These are phyloP conservation scores for Gallinago nigripennis DNA, from an alignment of 2,797 vertebrate genomes.

Conservation along the genomic window DNA sequence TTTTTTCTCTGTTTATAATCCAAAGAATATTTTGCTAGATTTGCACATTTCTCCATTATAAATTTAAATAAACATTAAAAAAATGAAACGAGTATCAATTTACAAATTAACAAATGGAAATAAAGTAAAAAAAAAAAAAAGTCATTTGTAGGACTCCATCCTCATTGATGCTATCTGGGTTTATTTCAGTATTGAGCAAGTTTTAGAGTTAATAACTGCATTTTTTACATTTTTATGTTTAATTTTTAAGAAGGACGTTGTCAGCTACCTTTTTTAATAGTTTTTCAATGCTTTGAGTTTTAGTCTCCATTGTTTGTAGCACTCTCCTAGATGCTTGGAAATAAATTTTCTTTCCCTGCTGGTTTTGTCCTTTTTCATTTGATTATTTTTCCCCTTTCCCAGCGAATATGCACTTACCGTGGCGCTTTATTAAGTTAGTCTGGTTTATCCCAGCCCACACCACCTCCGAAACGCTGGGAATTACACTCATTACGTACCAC, in stretches of 20 bases:
- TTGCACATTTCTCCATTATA: constrained; percentile 75
- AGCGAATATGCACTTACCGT: background rate
- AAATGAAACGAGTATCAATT: constrained; percentile 45
- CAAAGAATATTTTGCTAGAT: constrained; percentile 82
- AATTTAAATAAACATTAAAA: constrained; percentile 67
- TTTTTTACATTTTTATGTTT: constrained; percentile 73
- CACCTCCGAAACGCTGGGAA: constrained; percentile 6
- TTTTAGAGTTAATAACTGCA: constrained; percentile 63
- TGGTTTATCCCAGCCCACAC: background rate
- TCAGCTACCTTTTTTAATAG: constrained; percentile 71
- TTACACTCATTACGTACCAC: background rate
- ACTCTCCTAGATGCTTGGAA: constrained; percentile 73
- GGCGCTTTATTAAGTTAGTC: background rate
- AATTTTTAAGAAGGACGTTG: constrained; percentile 54
- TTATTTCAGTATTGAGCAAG: constrained; percentile 39
- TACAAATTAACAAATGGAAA: constrained; percentile 55
- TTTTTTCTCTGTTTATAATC: constrained; percentile 77
- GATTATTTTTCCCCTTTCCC: constrained; percentile 9
- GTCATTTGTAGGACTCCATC: constrained; percentile 32
- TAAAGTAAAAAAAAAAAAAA: constrained; percentile 4
- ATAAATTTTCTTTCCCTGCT: constrained; percentile 79
- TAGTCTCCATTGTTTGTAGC: constrained; percentile 77
- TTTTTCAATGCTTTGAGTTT: constrained; percentile 73
- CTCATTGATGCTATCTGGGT: constrained; percentile 40
- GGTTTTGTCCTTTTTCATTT: constrained; percentile 76